Conservation (phyloP, 1,140 invertebrate species). For the Penaeus indicus region DNA sequence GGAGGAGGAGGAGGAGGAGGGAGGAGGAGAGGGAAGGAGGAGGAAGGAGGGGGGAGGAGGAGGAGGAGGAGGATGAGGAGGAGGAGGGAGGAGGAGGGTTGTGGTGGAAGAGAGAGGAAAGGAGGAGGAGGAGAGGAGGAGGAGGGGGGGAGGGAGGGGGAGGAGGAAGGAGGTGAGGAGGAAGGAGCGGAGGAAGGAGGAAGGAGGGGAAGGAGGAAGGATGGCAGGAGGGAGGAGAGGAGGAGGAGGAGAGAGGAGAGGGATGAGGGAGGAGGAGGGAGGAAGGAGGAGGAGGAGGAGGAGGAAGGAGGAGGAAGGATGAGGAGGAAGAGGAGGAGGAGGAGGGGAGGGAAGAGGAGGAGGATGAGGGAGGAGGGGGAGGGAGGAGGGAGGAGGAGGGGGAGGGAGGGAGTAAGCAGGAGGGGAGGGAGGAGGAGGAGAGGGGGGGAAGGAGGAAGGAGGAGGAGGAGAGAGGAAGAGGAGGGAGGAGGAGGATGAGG, state of each 20-base stretch:
- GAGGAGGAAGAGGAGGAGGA: too few relatives aligned
- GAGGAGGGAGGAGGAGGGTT: too few relatives aligned
- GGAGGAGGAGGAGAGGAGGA: background rate
- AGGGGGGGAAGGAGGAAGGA: too few relatives aligned
- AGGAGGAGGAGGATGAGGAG: too few relatives aligned
- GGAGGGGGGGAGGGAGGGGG: background rate
- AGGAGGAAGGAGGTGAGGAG: background rate
- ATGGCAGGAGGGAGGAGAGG: background rate
- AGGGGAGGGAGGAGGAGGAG: background rate
- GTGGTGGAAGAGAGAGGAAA: background rate
- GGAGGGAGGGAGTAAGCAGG: background rate
- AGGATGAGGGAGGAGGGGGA: too few relatives aligned
- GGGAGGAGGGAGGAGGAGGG: background rate
- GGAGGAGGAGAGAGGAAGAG: background rate
- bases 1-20: too few relatives aligned
- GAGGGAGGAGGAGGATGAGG: background rate
- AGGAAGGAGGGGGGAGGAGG: too few relatives aligned
- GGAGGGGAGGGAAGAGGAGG: too few relatives aligned
- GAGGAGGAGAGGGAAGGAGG: too few relatives aligned
- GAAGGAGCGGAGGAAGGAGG: background rate
- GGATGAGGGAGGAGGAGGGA: background rate
- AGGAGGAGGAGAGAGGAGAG: background rate
- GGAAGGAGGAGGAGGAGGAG: too few relatives aligned
- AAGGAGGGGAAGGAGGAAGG: background rate
- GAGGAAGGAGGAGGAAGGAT: background rate